phyloP scores from a whole-genome alignment of 2,797 vertebrate species.

The Lepidocolaptes lacrymiger region DNA sequence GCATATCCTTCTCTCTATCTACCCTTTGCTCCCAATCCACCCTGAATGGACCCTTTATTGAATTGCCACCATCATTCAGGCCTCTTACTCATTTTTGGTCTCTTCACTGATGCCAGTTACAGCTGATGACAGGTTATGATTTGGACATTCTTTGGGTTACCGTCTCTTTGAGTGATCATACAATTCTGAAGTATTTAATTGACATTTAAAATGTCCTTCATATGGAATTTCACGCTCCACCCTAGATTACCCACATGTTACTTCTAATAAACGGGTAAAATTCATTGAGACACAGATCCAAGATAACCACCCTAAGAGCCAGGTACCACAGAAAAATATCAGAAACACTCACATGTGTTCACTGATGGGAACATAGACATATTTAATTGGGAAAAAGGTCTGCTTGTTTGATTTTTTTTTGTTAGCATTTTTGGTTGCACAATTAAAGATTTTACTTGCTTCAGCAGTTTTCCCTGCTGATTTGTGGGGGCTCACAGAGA shows the following conservation, averaged over 20 bases:
- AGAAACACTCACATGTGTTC: background rate
- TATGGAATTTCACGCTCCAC: background rate
- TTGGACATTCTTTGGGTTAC: background rate
- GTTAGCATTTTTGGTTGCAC: conserved; percentile 20
- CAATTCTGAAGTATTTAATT: background rate
- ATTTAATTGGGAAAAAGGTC: conserved; percentile 25
- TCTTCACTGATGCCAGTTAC: background rate
- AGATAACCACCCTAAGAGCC: background rate
- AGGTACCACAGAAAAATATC: background rate
- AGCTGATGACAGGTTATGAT: background rate
- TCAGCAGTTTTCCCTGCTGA: conserved; percentile 68
- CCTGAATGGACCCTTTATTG: background rate
- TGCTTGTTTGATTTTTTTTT: conserved; percentile 32
- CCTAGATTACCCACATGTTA: background rate
- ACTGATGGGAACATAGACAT: background rate
- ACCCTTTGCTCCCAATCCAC: background rate
- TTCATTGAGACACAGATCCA: background rate
- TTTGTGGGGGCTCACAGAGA: conserved; percentile 39
- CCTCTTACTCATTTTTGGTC: background rate
- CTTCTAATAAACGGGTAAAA: background rate
- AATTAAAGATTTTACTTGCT: conserved; percentile 70
- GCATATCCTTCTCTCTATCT: background rate
- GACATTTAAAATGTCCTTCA: background rate
- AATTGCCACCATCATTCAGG: background rate
- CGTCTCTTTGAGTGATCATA: background rate